Evolutionary conservation across 2,888 invertebrate species (phyloP).

Genomic region (Eulithis testata): DNA sequence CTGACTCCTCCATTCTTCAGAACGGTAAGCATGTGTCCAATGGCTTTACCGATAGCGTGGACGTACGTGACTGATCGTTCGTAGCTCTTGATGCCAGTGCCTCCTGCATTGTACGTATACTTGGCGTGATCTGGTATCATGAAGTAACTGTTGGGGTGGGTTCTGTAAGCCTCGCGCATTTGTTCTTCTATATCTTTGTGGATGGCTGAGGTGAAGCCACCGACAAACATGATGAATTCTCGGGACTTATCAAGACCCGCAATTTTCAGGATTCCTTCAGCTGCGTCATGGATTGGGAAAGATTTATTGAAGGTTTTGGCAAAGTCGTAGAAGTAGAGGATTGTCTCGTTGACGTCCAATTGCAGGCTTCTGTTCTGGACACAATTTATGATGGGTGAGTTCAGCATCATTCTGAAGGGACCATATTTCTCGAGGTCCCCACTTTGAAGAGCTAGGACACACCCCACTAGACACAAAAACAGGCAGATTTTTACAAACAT

Average conservation of each 20-base stretch:
- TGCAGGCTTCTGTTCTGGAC: constrained; percentile 59
- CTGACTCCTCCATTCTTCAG: constrained; percentile 61
- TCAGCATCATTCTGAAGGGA: constrained; percentile 65
- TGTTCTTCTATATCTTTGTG: constrained; percentile 66
- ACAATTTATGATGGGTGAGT: constrained; percentile 69
- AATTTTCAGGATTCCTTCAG: constrained; percentile 59
- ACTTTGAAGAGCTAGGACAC: constrained; percentile 51
- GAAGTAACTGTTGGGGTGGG: constrained; percentile 68
- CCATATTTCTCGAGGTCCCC: constrained; percentile 72
- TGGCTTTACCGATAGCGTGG: constrained; percentile 70
- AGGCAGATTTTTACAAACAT: constrained; percentile 41
- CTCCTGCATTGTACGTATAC: constrained; percentile 69
- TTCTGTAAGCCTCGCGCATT: constrained; percentile 65
- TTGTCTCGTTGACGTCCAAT: constrained; percentile 66
- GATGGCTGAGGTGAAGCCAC: constrained; percentile 72
- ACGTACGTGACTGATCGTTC: constrained; percentile 72
- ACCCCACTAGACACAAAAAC: constrained; percentile 43
- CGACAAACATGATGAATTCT: constrained; percentile 69
- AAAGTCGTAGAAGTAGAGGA: constrained; percentile 71
- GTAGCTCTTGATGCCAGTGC: constrained; percentile 64
- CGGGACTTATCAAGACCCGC: constrained; percentile 59
- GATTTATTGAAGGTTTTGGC: constrained; percentile 51
- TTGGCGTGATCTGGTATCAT: constrained; percentile 76
- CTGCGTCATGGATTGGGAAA: constrained; percentile 63
- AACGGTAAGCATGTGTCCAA: constrained; percentile 62